Percentiles rank a stretch among this genome's conserved stretches.
Evolutionary conservation across 2,113 vertebrate genomes (phyloP).

Genomic region (Xyrauchen texanus): DNA sequence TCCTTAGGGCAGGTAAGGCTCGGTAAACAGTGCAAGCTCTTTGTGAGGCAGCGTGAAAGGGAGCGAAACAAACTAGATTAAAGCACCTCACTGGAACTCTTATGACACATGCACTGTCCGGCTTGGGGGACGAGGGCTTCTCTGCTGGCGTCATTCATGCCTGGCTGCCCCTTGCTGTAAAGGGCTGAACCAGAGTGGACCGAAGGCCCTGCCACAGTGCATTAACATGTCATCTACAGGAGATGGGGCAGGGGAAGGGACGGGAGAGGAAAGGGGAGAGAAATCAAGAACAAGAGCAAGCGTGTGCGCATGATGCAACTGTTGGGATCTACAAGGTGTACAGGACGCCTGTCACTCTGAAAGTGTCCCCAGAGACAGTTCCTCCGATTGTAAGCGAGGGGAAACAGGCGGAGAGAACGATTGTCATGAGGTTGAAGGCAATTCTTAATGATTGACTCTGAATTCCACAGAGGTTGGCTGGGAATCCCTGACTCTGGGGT

Average conservation of each 20-base stretch:
- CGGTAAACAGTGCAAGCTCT: constrained; percentile 52
- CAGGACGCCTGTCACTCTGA: constrained; percentile 59
- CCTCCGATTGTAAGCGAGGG: constrained; percentile 29
- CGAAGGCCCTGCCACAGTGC: constrained; percentile 55
- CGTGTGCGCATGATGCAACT: constrained; percentile 2
- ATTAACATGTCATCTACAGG: constrained; percentile 56
- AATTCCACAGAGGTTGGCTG: no score
- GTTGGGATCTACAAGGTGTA: constrained; percentile 45
- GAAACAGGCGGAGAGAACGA: constrained; percentile 7
- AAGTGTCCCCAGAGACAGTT: background rate
- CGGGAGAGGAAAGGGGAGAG: constrained; percentile 29
- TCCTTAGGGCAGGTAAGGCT: background rate
- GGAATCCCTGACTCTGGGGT: no score
- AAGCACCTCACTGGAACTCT: constrained; percentile 64
- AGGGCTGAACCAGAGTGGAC: constrained; percentile 51
- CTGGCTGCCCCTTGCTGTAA: constrained; percentile 43
- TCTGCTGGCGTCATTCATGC: constrained; percentile 44
- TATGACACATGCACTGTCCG: constrained; percentile 65
- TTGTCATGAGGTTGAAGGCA: constrained; percentile 52
- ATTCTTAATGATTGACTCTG: constrained; percentile 49
- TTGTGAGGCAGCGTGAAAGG: constrained; percentile 58
- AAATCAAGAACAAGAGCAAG: background rate
- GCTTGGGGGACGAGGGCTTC: constrained; percentile 46
- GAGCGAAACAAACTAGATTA: constrained; percentile 74
- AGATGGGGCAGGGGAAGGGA: constrained; percentile 38